Base-by-base conservation (phyloP, 2,888 invertebrate species). In the Nemapogon koenigi region DNA sequence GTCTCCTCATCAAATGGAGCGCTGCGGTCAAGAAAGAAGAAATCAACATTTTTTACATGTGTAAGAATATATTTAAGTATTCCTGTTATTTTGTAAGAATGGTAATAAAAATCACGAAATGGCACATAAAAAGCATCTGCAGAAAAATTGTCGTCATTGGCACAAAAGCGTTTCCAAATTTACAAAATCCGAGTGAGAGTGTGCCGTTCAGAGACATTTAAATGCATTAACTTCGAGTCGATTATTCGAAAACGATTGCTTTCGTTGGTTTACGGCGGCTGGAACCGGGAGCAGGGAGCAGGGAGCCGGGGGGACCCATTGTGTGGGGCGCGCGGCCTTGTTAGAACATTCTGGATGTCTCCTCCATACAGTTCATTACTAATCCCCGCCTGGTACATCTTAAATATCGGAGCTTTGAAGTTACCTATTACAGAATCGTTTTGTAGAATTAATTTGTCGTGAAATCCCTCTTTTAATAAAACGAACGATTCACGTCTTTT, bases 151-250 rank as follows among this genome's bases (percentile, higher is more conserved):
- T n/a, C n/a, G n/a, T n/a, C n/a, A n/a, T n/a, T n/a, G n/a, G n/a
- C n/a, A n/a, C n/a, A n/a, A n/a, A n/a, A n/a, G n/a, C n/a, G n/a
- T n/a, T n/a, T n/a, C n/a, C n/a, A n/a, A n/a, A n/a, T n/a, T n/a
- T n/a, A n/a, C n/a, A n/a, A n/a, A n/a, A n/a, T n/a, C 10, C 22
- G 22, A 8, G 7, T 22, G 22, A 8, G 22, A 6, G 22, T 6
- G 7, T 28, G 28, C 28, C 33, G 10, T 18, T 16, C n/a, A n/a
- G 28, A 41, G 47, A 52, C 55, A 57, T 58, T 58, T 55, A 57
- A 56, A 59, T 58, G 57, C 59, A 59, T 61, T 57, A 55, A 52
- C 50, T 47, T 47, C 49, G 48, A 51, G 49, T 53, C 55, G 54
- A 55, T 58, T 58, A 58, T 55, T 55, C 51, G 48, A 42, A 36